phyloP scores from a whole-genome alignment of 2,797 vertebrate species.

The Heteromormyrus szaboi region DNA sequence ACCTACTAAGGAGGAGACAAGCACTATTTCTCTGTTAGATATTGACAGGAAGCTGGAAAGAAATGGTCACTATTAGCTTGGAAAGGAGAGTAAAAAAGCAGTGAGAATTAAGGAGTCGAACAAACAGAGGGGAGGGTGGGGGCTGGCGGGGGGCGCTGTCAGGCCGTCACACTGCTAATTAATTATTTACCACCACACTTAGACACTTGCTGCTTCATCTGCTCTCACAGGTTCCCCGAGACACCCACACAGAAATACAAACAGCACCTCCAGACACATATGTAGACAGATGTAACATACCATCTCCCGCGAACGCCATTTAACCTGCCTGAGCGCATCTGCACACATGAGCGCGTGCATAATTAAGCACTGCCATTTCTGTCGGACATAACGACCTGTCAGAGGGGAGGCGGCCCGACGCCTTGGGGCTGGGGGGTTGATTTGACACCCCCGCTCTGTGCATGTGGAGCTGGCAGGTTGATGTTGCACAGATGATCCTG shows the following conservation, averaged over 20 bases:
- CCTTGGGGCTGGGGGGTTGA: neutral
- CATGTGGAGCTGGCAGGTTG: neutral
- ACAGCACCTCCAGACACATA: neutral
- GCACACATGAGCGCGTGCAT: neutral
- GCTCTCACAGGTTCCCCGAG: neutral
- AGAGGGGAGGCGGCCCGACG: neutral
- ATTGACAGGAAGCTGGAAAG: neutral
- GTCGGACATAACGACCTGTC: neutral
- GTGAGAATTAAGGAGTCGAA: neutral
- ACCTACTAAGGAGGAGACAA: neutral
- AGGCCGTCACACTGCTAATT: conserved; percentile 32
- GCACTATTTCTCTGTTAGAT: neutral
- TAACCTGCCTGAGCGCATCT: neutral
- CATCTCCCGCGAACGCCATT: conserved; percentile 18
- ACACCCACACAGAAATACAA: neutral
- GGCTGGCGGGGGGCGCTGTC: conserved; percentile 29
- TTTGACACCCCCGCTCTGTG: neutral
- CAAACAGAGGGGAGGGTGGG: neutral
- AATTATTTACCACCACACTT: conserved; percentile 45
- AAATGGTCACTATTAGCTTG: neutral
- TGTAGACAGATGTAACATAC: conserved; percentile 7
- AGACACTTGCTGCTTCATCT: neutral
- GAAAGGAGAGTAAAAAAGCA: neutral
- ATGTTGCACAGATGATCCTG: neutral
- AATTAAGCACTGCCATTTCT: neutral